Percentiles rank a stretch among this genome's conserved stretches.
Conservation (phyloP, 2,797 vertebrate genomes). For the Xerus rutilus region DNA sequence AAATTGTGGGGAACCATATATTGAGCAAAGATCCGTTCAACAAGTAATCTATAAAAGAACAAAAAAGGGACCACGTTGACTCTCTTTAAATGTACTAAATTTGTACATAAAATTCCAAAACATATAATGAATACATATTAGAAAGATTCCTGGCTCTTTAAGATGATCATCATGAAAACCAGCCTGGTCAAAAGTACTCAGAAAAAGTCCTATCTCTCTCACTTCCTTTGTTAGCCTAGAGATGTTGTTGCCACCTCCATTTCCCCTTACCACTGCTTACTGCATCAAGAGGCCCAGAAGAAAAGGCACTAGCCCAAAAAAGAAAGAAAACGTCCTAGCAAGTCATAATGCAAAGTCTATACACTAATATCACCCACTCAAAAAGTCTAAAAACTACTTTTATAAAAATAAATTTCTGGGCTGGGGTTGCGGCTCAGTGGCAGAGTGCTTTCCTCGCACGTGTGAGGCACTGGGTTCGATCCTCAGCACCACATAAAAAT, state of each 20-base stretch:
- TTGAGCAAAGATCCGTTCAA: conserved; percentile 98
- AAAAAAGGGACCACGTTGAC: background rate
- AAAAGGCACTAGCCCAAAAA: too few relatives aligned
- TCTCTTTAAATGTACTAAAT: background rate
- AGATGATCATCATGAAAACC: background rate
- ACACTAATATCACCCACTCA: background rate
- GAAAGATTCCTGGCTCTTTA: conserved; percentile 6
- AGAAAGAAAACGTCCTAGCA: background rate
- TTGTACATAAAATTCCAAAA: conserved; percentile 47
- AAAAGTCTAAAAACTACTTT: conserved; percentile 6
- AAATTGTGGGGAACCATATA: conserved; percentile 99
- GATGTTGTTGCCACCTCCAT: background rate
- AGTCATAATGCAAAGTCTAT: background rate
- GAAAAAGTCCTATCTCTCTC: background rate
- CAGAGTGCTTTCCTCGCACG: too few relatives aligned
- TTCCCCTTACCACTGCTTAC: background rate
- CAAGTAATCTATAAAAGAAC: conserved; percentile 92
- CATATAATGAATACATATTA: background rate
- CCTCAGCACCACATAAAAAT: too few relatives aligned
- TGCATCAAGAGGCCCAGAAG: background rate
- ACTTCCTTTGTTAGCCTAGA: background rate
- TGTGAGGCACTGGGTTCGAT: too few relatives aligned
- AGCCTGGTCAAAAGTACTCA: background rate
- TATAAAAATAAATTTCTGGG: background rate
- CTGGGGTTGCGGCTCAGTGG: too few relatives aligned